Conservation (phyloP, 2,888 invertebrate genomes). For the Papilio gigon region DNA sequence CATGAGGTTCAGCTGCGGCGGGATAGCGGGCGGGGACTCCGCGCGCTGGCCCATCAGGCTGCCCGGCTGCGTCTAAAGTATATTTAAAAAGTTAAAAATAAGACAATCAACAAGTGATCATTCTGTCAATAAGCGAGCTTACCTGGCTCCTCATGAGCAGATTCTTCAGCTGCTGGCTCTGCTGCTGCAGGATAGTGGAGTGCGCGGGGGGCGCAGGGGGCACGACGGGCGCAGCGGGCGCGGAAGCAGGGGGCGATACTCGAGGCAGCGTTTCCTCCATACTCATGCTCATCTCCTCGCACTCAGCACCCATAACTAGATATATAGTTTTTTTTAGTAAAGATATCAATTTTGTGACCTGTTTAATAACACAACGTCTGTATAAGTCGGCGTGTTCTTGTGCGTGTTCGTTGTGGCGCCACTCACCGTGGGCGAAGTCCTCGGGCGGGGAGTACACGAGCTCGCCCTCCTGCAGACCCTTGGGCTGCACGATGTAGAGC, state of each 20-base stretch:
- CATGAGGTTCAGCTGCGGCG: slow-evolving; percentile 86
- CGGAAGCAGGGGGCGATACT: slow-evolving; percentile 47
- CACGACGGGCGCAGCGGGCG: too few relatives aligned
- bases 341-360: too few relatives aligned
- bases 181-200: slow-evolving; percentile 74
- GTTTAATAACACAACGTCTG: too few relatives aligned
- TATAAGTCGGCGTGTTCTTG: too few relatives aligned
- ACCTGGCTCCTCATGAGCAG: slow-evolving; percentile 76
- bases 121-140: slow-evolving; percentile 3
- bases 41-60: slow-evolving; percentile 65
- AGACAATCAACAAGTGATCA: too few relatives aligned
- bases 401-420: too few relatives aligned
- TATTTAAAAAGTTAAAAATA: background rate
- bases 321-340: too few relatives aligned
- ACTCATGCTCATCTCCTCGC: slow-evolving; percentile 51
- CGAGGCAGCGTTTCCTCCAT: slow-evolving; percentile 57
- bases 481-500: slow-evolving; percentile 92
- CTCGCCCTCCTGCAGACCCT: slow-evolving; percentile 92
- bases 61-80: slow-evolving; percentile 66
- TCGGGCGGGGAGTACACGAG: slow-evolving; percentile 84
- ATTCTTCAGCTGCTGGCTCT: slow-evolving; percentile 79
- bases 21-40: slow-evolving; percentile 66
- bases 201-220: slow-evolving; percentile 48
- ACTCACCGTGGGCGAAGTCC: slow-evolving; percentile 43
- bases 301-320: background rate